These are phyloP conservation scores for Theodoxus fluviatilis DNA, from an alignment of 2,888 invertebrate species.

Conservation along the genomic window DNA sequence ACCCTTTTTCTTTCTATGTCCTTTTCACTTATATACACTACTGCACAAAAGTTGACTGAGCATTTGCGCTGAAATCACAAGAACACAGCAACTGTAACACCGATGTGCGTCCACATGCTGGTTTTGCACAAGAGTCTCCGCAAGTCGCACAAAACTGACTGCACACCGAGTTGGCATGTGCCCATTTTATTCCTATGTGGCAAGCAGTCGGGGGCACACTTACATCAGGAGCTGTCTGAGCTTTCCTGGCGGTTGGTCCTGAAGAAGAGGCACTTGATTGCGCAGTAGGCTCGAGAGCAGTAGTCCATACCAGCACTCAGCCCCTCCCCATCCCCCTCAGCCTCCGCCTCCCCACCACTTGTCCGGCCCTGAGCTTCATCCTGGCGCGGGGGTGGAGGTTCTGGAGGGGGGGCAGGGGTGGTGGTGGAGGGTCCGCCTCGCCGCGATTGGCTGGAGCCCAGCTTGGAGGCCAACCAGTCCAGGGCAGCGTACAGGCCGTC, in stretches of 20 bases:
- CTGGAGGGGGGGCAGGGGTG: conserved; percentile 23
- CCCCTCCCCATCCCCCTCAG: conserved; percentile 22
- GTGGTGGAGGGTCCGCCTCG: conserved; percentile 17
- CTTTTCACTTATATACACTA: too few species aligned
- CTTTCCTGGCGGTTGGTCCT: conserved; percentile 39
- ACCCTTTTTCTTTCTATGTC: too few species aligned
- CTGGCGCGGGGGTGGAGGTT: background rate
- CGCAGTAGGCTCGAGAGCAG: conserved; percentile 53
- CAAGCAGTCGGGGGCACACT: too few species aligned
- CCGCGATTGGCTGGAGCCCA: conserved; percentile 40
- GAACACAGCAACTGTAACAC: too few species aligned
- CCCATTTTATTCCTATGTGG: too few species aligned
- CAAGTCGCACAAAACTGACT: too few species aligned
- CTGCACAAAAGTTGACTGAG: too few species aligned
- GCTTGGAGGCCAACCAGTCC: conserved; percentile 53
- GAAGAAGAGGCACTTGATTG: conserved; percentile 54
- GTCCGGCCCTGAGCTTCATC: background rate
- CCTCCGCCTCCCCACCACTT: background rate
- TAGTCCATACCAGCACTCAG: conserved; percentile 41
- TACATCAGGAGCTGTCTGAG: too few species aligned
- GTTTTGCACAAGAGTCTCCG: too few species aligned
- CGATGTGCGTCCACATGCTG: too few species aligned
- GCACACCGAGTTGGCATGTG: too few species aligned
- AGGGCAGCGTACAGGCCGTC: conserved; percentile 52
- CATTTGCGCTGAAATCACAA: too few species aligned